Conservation (phyloP, 2,888 invertebrate genomes). For the Coenonympha glycerion region DNA sequence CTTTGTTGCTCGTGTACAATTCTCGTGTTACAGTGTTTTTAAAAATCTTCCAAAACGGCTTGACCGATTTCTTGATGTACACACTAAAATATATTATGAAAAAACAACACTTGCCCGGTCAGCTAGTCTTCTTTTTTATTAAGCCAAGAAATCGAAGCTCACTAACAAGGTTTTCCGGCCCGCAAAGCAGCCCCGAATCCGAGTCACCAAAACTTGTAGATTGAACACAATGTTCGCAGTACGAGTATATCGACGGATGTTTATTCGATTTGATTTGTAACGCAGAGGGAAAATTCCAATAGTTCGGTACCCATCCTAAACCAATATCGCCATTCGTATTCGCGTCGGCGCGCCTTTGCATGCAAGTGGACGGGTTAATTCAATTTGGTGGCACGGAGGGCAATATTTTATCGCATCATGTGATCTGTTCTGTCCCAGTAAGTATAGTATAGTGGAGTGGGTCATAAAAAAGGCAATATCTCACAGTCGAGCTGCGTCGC, state of each 20-base stretch:
- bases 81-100: too few relatives aligned
- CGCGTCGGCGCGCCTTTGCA: constrained; percentile 65
- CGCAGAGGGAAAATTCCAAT: constrained; percentile 50
- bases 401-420: constrained; percentile 75
- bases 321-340: constrained; percentile 69
- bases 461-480: constrained; percentile 76
- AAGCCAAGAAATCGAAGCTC: too few relatives aligned
- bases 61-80: too few relatives aligned
- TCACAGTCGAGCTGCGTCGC: constrained; percentile 72
- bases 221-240: constrained; percentile 22
- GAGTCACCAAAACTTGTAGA: constrained; percentile 15
- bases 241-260: constrained; percentile 27
- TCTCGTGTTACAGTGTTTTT: too few relatives aligned
- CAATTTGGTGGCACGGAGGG: constrained; percentile 69
- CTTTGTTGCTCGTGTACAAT: too few relatives aligned
- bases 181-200: not conserved
- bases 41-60: too few relatives aligned
- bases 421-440: constrained; percentile 74
- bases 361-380: constrained; percentile 76
- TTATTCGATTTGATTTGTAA: constrained; percentile 36
- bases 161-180: constrained; percentile 1
- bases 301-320: constrained; percentile 54
- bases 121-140: too few relatives aligned
- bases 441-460: constrained; percentile 70
- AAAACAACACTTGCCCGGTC: not conserved